Conservation (phyloP, 2,113 vertebrate species). For the Notechis scutatus region DNA sequence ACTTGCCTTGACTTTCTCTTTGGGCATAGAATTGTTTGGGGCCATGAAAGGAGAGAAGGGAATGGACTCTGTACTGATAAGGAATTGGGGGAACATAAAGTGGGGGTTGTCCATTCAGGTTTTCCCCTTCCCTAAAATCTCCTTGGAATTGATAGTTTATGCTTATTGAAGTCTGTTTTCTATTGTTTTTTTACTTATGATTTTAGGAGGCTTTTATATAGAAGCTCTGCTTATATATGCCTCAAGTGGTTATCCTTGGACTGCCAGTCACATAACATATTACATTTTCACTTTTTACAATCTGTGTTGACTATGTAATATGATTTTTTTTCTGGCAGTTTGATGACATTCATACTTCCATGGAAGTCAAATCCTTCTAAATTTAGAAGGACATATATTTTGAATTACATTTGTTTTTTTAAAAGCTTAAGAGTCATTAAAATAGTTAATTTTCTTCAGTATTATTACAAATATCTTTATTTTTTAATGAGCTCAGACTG, state of each 20-base stretch:
- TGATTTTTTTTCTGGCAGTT: not conserved
- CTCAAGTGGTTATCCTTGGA: constrained; percentile 10
- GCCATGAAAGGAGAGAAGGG: not conserved
- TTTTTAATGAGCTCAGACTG: constrained; percentile 39
- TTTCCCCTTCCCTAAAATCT: not conserved
- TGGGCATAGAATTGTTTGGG: not conserved
- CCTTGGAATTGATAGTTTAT: not conserved
- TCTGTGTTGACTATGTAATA: not conserved
- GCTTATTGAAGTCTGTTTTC: not conserved
- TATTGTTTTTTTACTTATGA: not conserved
- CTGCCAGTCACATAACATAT: not conserved
- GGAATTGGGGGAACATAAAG: not conserved
- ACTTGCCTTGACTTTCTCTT: not conserved
- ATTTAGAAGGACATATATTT: not conserved
- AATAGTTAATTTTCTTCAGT: constrained; percentile 37
- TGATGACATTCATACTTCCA: not conserved
- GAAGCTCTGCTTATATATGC: not conserved
- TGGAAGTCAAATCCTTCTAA: not conserved
- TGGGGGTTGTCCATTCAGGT: not conserved
- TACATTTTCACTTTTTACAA: constrained; percentile 10
- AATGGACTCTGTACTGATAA: not conserved
- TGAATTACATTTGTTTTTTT: not conserved
- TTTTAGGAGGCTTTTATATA: constrained; percentile 46
- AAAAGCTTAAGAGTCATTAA: constrained; percentile 36
- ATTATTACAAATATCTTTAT: constrained; percentile 43